Evolutionary conservation across 53 echinoderm and acorn worm species (phyloP).

Genomic region (Holothuria scabra): DNA sequence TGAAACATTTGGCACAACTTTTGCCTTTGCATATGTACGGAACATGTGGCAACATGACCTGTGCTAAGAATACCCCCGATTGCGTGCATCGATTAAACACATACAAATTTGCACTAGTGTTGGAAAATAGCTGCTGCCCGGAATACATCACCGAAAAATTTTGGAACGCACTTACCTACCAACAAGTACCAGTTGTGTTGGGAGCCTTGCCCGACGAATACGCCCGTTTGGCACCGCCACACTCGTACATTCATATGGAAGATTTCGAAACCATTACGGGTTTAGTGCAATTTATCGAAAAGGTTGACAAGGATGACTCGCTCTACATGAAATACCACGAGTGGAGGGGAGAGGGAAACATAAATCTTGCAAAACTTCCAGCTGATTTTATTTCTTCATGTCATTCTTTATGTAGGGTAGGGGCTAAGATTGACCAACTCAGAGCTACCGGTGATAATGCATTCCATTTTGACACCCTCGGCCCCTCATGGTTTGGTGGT

Average conservation of each 20-base stretch:
- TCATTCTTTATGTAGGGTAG: conserved; percentile 34
- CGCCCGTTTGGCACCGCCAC: neutral
- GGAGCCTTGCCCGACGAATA: conserved; percentile 36
- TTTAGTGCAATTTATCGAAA: conserved; percentile 3
- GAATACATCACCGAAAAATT: conserved; percentile 51
- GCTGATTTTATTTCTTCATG: conserved; percentile 39
- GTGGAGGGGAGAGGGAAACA: conserved; percentile 14
- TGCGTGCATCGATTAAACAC: neutral
- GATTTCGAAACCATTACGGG: neutral
- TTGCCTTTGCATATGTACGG: conserved; percentile 37
- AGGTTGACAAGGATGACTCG: conserved; percentile 22
- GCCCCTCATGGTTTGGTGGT: conserved; percentile 16
- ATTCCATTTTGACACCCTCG: conserved; percentile 33
- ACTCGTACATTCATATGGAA: conserved; percentile 36
- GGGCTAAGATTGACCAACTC: neutral
- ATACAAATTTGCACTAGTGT: conserved; percentile 38
- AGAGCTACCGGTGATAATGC: neutral
- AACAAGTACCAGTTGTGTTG: conserved; percentile 34
- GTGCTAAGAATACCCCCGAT: neutral
- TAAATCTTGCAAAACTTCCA: neutral
- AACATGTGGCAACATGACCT: conserved; percentile 37
- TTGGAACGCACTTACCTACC: conserved; percentile 19
- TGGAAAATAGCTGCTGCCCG: conserved; percentile 45
- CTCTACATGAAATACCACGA: conserved; percentile 11
- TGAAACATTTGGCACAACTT: neutral